These are phyloP conservation scores for Polydrusus pterygomalis DNA, from an alignment of 2,888 invertebrate species.

Conservation along the genomic window DNA sequence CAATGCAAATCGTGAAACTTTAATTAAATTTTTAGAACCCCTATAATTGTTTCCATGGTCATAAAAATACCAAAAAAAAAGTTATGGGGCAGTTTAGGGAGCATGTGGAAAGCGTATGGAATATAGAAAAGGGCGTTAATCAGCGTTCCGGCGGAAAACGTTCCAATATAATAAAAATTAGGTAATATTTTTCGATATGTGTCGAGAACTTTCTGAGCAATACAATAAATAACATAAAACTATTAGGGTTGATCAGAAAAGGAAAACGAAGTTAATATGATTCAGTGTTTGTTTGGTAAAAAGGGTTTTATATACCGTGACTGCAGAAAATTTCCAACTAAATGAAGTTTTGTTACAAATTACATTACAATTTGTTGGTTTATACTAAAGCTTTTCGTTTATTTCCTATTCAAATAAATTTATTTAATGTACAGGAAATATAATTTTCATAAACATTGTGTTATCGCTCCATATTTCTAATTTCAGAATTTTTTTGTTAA, in stretches of 20 bases:
- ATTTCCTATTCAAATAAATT: too few species aligned
- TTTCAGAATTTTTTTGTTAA: too few species aligned
- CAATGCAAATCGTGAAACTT: background rate
- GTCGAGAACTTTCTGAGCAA: conserved; percentile 9
- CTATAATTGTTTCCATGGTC: background rate
- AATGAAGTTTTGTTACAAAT: too few species aligned
- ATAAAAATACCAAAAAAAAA: conserved; percentile 20
- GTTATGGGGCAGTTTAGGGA: conserved; percentile 16
- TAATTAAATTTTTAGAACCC: conserved; percentile 11
- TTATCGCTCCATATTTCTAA: too few species aligned
- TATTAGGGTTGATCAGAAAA: conserved; percentile 6
- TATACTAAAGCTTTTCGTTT: too few species aligned
- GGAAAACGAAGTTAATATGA: background rate
- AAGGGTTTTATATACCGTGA: background rate
- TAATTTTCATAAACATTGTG: too few species aligned
- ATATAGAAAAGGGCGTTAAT: conserved; percentile 21
- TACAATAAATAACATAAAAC: conserved; percentile 15
- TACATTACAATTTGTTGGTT: too few species aligned
- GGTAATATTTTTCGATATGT: conserved; percentile 44
- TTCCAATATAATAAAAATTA: conserved; percentile 48
- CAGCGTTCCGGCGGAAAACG: conserved; percentile 4
- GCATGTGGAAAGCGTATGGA: background rate
- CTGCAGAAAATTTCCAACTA: too few species aligned
- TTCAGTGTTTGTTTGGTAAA: background rate
- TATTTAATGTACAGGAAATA: too few species aligned